Evolutionary conservation across 2,113 vertebrate species (phyloP).

Genomic region (Suricata suricatta): DNA sequence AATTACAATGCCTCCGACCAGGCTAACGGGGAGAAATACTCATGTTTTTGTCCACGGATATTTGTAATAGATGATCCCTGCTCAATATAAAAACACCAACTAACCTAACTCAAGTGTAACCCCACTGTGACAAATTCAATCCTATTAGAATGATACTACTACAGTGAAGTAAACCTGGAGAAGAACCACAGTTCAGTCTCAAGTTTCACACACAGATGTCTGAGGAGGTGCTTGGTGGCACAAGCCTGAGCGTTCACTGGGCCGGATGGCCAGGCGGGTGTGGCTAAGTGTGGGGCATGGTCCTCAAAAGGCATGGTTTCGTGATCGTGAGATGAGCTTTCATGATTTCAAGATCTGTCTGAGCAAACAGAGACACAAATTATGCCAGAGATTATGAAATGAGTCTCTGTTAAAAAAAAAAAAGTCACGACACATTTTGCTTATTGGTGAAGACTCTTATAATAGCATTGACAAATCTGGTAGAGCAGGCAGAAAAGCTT

Average conservation of each 20-base stretch:
- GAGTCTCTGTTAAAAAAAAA: not conserved
- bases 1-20: not conserved
- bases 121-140: not conserved
- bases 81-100: not conserved
- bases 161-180: not conserved
- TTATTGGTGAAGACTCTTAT: not conserved
- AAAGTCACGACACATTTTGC: not conserved
- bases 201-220: not conserved
- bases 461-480: not conserved
- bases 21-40: not conserved
- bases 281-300: not conserved
- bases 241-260: not conserved
- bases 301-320: not conserved
- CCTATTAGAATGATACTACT: not conserved
- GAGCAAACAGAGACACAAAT: slow-evolving; percentile 24
- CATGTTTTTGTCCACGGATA: not conserved
- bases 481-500: not conserved
- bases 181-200: not conserved
- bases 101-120: not conserved
- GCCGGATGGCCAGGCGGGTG: not conserved
- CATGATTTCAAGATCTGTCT: not conserved
- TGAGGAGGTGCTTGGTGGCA: not conserved
- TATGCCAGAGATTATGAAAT: not conserved
- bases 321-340: not conserved
- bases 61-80: not conserved